Base-by-base conservation (phyloP, 2,888 invertebrate genomes). In the Diadromus collaris region DNA sequence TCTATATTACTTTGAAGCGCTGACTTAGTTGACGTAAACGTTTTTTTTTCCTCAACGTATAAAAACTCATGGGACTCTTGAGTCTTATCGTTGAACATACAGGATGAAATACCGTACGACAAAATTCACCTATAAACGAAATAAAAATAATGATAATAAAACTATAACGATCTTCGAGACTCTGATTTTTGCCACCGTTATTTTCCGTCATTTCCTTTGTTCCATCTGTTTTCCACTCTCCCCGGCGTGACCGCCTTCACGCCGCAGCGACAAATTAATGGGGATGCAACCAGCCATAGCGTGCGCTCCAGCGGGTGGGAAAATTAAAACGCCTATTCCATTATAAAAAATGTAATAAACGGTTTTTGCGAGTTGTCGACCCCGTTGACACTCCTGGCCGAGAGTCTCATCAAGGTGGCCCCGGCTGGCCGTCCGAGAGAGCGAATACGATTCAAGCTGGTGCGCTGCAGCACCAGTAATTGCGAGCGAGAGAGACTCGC, bases 281-380 rank as follows among this genome's bases (percentile, higher is more conserved):
- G 44, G 71, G 44, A 38, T 21, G 46, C 21, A 29, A 54, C 44
- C 46, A 21, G 58, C 10, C 69, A 19, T 29, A 44, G 16, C 38
- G 41, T 63, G 46, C 19, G 44, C 27, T 41, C 44, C 34, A 51
- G 51, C 51, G 51, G 46, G 46, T n/a, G 51, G 54, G 75, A 79
- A 84, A 78, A 83, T 83, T 81, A 84, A 84, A 83, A 84, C 78
- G 68, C 54, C 69, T 69, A 81, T 51, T 81, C 67, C 74, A 80
- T 81, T 82, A 83, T 72, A 76, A 71, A 79, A 65, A 44, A 41
- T 41, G 75, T 80, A 84, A 81, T 83, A 78, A 84, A 76, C 79
- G 38, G 73, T 69, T 83, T 77, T 77, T 60, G 76, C 68, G 58
- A 63, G 41, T 46, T 60, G 44, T 56, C 54, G 63, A 54, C 74